phyloP scores from a whole-genome alignment of 2,113 vertebrate species.

The Eidolon helvum region DNA sequence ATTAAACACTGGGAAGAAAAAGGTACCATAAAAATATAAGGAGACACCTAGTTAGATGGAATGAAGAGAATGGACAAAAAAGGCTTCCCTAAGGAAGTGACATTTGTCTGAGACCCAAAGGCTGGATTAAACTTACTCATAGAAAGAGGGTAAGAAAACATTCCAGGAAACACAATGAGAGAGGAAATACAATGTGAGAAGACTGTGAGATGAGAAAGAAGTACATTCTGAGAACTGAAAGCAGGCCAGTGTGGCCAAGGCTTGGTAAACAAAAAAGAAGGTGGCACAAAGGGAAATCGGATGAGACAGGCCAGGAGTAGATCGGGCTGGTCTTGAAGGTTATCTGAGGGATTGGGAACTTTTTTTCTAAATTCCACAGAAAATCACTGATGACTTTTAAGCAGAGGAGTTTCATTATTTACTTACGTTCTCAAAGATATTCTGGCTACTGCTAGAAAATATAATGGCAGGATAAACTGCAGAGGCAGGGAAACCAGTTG shows the following conservation, averaged over 20 bases:
- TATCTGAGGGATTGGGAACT: background rate
- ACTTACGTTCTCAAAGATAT: background rate
- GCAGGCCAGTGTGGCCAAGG: background rate
- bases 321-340: background rate
- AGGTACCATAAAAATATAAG: background rate
- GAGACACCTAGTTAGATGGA: background rate
- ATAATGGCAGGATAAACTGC: background rate
- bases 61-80: background rate
- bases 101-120: background rate
- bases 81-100: background rate
- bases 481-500: background rate
- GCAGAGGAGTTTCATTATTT: background rate
- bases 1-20: background rate
- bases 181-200: background rate
- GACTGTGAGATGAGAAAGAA: background rate
- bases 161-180: background rate
- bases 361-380: background rate
- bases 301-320: background rate
- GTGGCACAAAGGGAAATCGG: background rate
- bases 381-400: background rate
- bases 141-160: background rate
- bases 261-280: background rate
- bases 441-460: background rate
- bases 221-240: background rate
- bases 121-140: background rate